Base-by-base conservation (phyloP, 2,797 vertebrate species). In the Erpetoichthys calabaricus region DNA sequence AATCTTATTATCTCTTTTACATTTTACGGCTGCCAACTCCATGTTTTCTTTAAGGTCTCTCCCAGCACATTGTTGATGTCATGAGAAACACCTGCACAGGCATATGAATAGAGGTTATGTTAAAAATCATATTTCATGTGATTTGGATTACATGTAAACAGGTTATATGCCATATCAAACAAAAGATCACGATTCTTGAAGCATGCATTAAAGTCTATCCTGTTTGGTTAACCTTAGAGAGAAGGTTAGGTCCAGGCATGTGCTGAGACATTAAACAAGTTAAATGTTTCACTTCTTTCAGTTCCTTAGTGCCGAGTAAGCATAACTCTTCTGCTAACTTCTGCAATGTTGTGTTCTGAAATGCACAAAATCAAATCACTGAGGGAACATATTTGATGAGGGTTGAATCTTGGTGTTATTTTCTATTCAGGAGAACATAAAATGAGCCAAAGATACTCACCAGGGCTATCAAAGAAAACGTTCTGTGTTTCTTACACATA, bases 361-460 rank as follows among this genome's bases (percentile, higher is more conserved):
- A 8, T 8, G 3, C 25, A 47, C n/a, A 9, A 51, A 58, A 43
- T 51, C 6, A 51, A 44, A 42, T 53, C 25, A 46, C 42, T 42
- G 7, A 50, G 9, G 49, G 45, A 53, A 58, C n/a, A 3, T 44
- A 44, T 58, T 47, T 7, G 57, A 7, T 7, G 10, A 10, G 10
- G 7, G 45, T 46, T 54, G 58, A 59, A 53, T 59, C 44, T 42
- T 10, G 45, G 51, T 7, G 41, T 43, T 42, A 8, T 59, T 53
- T 45, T 53, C 51, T 41, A 59, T 43, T 47, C 44, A 47, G 45
- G 54, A 46, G 3, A 43, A 52, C 44, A 44, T 53, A 59, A 53
- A 54, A 52, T 50, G 51, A 46, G 51, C 45, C 51, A 53, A 59
- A 51, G 25, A 59, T 42, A 54, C 55, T 53, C 25, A 54, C 55